Conservation (phyloP, 2,113 vertebrate species). For the Maccullochella peelii region DNA sequence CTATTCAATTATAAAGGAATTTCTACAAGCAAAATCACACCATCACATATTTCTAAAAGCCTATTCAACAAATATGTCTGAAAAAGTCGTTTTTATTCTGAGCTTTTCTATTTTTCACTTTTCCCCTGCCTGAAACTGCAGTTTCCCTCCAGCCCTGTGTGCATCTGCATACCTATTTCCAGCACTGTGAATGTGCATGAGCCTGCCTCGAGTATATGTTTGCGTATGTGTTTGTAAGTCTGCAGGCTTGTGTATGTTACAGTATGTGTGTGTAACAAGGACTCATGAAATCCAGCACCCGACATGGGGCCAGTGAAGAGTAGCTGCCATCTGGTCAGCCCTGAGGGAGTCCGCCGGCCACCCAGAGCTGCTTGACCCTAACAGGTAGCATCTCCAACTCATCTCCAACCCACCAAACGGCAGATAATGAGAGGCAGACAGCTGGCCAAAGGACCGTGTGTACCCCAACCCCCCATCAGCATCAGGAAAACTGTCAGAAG, state of each 20-base stretch:
- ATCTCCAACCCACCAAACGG: slow-evolving; percentile 60
- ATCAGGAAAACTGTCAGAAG: slow-evolving; percentile 36
- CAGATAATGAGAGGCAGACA: slow-evolving; percentile 75
- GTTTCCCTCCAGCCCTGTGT: slow-evolving; percentile 12
- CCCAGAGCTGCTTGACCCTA: slow-evolving; percentile 59
- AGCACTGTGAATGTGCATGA: slow-evolving; percentile 6
- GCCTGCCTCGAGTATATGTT: slow-evolving; percentile 8
- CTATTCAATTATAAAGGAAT: neutral
- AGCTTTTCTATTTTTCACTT: slow-evolving; percentile 14
- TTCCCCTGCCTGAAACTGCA: neutral
- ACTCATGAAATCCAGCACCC: slow-evolving; percentile 49
- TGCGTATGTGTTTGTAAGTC: slow-evolving; percentile 40
- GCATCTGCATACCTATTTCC: slow-evolving; percentile 29
- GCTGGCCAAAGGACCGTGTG: slow-evolving; percentile 53
- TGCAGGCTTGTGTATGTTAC: slow-evolving; percentile 39
- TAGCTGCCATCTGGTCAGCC: slow-evolving; percentile 74
- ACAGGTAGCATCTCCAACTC: slow-evolving; percentile 77
- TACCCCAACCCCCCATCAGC: neutral
- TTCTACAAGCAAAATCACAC: neutral
- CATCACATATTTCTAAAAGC: neutral
- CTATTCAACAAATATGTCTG: neutral
- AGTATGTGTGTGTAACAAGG: slow-evolving; percentile 16
- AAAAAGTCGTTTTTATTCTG: slow-evolving; percentile 1
- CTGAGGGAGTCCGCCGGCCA: slow-evolving; percentile 61
- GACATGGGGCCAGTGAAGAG: slow-evolving; percentile 44